Evolutionary conservation across 92 coral and sea anemone genomes (phyloP).

Genomic region (Plumapathes pennacea): DNA sequence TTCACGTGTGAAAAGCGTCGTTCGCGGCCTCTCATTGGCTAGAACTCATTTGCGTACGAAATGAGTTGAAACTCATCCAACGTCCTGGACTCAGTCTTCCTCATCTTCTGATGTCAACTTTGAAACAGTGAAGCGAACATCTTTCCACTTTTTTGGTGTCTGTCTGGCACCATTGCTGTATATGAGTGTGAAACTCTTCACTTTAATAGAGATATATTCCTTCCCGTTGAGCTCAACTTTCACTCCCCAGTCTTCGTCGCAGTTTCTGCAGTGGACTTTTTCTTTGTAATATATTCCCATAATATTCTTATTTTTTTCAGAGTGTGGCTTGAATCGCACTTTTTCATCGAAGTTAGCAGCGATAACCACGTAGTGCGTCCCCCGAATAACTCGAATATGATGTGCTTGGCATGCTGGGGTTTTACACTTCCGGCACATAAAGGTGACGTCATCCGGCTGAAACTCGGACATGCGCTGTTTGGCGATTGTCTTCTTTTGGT

Average conservation of each 20-base stretch:
- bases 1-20: no score
- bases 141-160: conserved; percentile 47
- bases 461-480: conserved; percentile 13
- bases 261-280: conserved; percentile 54
- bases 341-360: conserved; percentile 38
- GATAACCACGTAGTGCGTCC: conserved; percentile 47
- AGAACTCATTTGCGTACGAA: no score
- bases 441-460: conserved; percentile 59
- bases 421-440: conserved; percentile 76
- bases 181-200: conserved; percentile 56
- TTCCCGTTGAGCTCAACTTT: conserved; percentile 45
- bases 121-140: conserved; percentile 11
- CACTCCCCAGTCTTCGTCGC: conserved; percentile 86
- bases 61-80: no score
- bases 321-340: conserved; percentile 11
- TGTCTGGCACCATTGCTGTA: background rate
- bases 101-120: conserved; percentile 5
- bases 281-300: conserved; percentile 57
- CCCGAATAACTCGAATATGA: conserved; percentile 56
- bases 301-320: no score
- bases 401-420: conserved; percentile 77
- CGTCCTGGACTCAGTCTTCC: no score
- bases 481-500: conserved; percentile 25
- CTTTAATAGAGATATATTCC: conserved; percentile 76
- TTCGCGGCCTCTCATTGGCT: no score